Evolutionary conservation across 2,113 vertebrate species (phyloP), one percentile per base, ranked within the genome.

Genomic region (Zosterops borbonicus): DNA sequence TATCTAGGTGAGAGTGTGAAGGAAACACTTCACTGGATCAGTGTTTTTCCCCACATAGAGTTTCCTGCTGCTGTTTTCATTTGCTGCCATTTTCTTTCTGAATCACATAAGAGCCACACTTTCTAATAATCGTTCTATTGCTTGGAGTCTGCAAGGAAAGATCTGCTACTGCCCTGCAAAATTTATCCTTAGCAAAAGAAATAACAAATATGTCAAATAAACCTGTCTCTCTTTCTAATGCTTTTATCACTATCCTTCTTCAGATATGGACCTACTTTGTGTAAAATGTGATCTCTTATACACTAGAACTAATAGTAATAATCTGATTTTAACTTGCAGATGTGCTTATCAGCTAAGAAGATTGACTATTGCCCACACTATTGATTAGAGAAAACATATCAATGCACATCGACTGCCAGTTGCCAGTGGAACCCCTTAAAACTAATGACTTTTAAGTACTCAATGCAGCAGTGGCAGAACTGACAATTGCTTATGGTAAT

Each of bases 401-500:
- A 84, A 60, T 75, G 56, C 41, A 53, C 49, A 92, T 49, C 29
- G 49, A 94, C 49, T 37, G 37, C 37, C 37, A 37, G 0, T 35
- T 94, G 70, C 67, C 90, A 74, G 37, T 90, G 65, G 44, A 89
- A 89, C 41, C 80, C 82, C 69, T 89, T 83, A 87, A 93, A 96
- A 90, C 15, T 53, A 95, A 95, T 71, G 85, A 87, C 71, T 94
- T 96, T 71, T 60, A 93, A 90, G 92, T 93, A 89, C 28, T 93
- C 85, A 60, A 20, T 74, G 69, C 73, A 75, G 56, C 65, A 94
- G 70, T 87, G 89, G 89, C 95, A 95, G 94, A 94, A 90, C 83
- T 96, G 92, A 87, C 92, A 95, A 94, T 56, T 94, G 71, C 76
- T 94, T 87, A 93, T 90, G 87, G 90, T 92, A 71, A 93, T 89